These are phyloP conservation scores for Gallirallus australis DNA, from an alignment of 2,797 vertebrate genomes.

Conservation along the genomic window DNA sequence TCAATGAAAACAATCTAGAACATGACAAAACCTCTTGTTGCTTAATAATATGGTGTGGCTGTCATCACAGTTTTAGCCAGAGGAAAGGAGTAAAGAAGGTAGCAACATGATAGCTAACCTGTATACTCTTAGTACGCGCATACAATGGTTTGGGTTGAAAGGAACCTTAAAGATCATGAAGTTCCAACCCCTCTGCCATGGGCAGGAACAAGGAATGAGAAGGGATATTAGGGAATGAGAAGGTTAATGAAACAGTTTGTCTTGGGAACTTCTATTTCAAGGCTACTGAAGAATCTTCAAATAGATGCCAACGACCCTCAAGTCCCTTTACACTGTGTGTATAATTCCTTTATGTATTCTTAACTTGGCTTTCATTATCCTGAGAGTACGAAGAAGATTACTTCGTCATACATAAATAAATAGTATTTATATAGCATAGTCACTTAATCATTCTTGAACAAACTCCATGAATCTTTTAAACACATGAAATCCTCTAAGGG, in stretches of 20 bases:
- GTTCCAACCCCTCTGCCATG: too few species aligned
- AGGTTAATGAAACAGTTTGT: background rate
- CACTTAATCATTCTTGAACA: conserved; percentile 36
- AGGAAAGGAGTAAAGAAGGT: background rate
- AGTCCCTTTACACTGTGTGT: background rate
- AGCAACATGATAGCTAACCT: background rate
- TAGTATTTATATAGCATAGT: conserved; percentile 14
- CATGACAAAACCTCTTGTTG: background rate
- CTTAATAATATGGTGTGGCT: background rate
- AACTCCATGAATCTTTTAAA: conserved; percentile 39
- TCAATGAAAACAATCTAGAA: background rate
- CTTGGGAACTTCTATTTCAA: background rate
- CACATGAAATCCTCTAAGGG: background rate
- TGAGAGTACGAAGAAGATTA: conserved; percentile 1
- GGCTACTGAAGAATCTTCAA: background rate
- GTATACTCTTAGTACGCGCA: background rate
- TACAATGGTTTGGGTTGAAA: too few species aligned
- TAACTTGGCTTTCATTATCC: background rate
- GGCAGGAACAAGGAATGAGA: too few species aligned
- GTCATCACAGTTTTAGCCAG: background rate
- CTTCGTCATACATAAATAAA: background rate
- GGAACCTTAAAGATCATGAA: too few species aligned
- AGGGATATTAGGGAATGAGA: background rate
- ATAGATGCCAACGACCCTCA: background rate
- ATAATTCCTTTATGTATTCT: background rate